Conservation (phyloP, 2,888 invertebrate genomes). For the Pyrocoelia pectoralis region DNA sequence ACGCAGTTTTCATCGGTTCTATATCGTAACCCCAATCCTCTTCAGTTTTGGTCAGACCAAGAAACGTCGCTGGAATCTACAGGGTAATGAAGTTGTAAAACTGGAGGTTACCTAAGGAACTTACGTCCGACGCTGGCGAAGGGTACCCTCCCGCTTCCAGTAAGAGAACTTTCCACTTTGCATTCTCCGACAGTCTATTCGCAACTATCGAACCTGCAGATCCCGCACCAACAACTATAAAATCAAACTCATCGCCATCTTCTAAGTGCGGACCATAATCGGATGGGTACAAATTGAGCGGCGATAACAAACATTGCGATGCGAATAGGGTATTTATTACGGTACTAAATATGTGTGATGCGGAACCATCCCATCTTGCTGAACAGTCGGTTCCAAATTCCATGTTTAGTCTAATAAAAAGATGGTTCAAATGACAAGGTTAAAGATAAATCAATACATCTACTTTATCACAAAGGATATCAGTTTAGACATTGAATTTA, state of each 20-base stretch:
- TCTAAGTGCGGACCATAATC: slow-evolving; percentile 41
- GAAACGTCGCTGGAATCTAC: background rate
- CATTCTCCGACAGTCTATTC: slow-evolving; percentile 58
- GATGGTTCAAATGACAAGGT: too few species aligned
- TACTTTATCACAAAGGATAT: too few species aligned
- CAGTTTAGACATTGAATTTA: too few species aligned
- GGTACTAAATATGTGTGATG: slow-evolving; percentile 63
- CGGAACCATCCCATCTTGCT: background rate
- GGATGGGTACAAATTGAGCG: slow-evolving; percentile 42
- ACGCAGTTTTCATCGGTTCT: background rate
- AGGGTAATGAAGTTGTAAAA: background rate
- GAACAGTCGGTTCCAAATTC: background rate
- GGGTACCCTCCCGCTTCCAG: slow-evolving; percentile 29
- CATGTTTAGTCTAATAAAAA: too few species aligned
- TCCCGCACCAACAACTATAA: slow-evolving; percentile 61
- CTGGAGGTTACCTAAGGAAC: too few species aligned
- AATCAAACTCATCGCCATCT: slow-evolving; percentile 66
- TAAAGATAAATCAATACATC: too few species aligned
- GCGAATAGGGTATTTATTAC: slow-evolving; percentile 67
- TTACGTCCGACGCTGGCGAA: background rate
- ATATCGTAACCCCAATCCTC: slow-evolving; percentile 8
- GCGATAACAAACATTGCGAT: slow-evolving; percentile 66
- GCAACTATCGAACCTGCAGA: slow-evolving; percentile 63
- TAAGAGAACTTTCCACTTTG: slow-evolving; percentile 54
- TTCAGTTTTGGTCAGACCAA: background rate